Conservation (phyloP, 2,113 vertebrate species). For the Apteryx owenii region DNA sequence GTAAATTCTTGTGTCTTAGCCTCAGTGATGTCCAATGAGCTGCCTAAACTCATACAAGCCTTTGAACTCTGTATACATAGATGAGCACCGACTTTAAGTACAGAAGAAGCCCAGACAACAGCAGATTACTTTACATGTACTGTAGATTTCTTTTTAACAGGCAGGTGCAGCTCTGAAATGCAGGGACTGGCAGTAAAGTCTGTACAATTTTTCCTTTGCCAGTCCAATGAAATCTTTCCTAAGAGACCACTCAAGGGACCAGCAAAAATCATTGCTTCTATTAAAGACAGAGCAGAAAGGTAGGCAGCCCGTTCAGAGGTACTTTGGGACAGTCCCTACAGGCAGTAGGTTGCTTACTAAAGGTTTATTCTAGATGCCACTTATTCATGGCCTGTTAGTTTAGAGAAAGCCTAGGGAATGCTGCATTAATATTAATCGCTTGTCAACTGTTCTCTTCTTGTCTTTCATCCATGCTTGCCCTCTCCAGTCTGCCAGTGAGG, state of each 20-base stretch:
- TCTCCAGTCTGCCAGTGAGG: not conserved
- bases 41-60: not conserved
- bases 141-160: not conserved
- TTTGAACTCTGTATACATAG: accelerated
- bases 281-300: not conserved
- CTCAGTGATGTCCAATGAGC: accelerated
- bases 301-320: not conserved
- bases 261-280: not conserved
- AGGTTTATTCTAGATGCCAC: not conserved
- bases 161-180: not conserved
- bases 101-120: not conserved
- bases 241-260: not conserved
- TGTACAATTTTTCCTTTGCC: slow-evolving; percentile 6
- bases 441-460: not conserved
- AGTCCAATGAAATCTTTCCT: not conserved
- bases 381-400: not conserved
- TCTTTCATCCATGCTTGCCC: not conserved
- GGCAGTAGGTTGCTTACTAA: not conserved
- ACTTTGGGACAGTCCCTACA: not conserved
- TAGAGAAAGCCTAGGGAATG: not conserved
- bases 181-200: not conserved
- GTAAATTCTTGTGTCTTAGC: not conserved
- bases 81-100: not conserved
- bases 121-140: not conserved
- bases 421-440: not conserved